These are phyloP conservation scores for Dryas iulia DNA, from an alignment of 1,140 invertebrate species.

Conservation along the genomic window DNA sequence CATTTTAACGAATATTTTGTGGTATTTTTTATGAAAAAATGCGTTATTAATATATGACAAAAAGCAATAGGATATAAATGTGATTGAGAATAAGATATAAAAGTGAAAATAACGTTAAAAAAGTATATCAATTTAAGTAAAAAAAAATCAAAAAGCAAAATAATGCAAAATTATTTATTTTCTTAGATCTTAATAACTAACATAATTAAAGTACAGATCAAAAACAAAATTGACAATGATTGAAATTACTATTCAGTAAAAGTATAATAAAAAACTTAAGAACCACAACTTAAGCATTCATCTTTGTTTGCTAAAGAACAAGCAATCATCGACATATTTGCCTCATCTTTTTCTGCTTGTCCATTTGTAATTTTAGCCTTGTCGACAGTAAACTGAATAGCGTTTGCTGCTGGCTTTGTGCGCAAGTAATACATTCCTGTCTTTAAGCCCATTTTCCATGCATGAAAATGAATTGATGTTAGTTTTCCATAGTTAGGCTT, in stretches of 20 bases:
- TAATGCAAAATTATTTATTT: not conserved
- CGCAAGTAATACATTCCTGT: conserved; percentile 99
- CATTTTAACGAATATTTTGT: no score
- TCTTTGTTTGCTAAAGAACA: conserved; percentile 96
- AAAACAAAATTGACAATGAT: not conserved
- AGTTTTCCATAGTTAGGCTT: conserved; percentile 96
- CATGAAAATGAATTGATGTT: conserved; percentile 99
- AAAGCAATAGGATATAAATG: no score
- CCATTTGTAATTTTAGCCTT: conserved; percentile 85
- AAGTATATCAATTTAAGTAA: no score
- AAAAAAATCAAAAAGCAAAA: not conserved
- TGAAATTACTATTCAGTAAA: no score
- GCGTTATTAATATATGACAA: no score
- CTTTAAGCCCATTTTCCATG: conserved; percentile 97
- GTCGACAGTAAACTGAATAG: conserved; percentile 99
- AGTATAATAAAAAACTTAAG: conserved; percentile 65
- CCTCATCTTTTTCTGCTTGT: conserved; percentile 76
- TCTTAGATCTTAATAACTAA: not conserved
- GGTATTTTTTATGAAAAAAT: no score
- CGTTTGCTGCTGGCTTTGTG: conserved; percentile 97
- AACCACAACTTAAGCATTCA: conserved; percentile 91
- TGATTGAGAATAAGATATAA: no score
- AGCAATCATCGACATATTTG: conserved; percentile 88
- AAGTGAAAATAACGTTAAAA: no score
- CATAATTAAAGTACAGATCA: not conserved